Conservation (phyloP, 1,140 invertebrate genomes). For the Epicauta chinensis region DNA sequence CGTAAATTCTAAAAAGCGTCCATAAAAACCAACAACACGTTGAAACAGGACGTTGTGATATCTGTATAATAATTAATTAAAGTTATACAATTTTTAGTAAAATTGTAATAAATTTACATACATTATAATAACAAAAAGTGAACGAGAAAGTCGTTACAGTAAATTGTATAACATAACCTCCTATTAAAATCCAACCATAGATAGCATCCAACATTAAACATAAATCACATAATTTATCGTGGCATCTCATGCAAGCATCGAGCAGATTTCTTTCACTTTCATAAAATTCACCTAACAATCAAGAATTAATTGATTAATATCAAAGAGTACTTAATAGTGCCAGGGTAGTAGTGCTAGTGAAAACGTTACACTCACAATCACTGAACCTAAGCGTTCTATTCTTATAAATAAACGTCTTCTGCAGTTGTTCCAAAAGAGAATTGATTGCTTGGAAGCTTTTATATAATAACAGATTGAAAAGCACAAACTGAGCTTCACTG, state of each 20-base stretch:
- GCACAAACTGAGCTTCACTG: not conserved
- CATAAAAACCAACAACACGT: conserved; percentile 6
- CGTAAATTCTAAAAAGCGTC: conserved; percentile 2
- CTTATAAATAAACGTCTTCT: not conserved
- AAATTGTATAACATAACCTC: conserved; percentile 5
- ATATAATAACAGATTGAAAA: not conserved
- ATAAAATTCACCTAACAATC: too few relatives aligned
- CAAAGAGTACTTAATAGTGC: too few relatives aligned
- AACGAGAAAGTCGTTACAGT: conserved; percentile 3
- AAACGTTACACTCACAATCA: too few relatives aligned
- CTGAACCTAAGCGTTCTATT: too few relatives aligned
- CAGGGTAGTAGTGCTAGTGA: too few relatives aligned
- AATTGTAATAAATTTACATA: not conserved
- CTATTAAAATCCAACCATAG: conserved; percentile 2
- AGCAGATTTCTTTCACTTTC: not conserved
- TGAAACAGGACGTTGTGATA: conserved; percentile 2
- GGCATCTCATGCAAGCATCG: not conserved
- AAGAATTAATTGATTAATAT: too few relatives aligned
- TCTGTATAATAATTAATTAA: not conserved
- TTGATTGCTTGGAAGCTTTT: not conserved
- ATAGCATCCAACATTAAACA: not conserved
- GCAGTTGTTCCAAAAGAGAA: not conserved
- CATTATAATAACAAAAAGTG: conserved; percentile 8
- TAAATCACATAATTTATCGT: conserved; percentile 5
- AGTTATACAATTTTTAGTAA: too few relatives aligned